Percentiles rank a stretch among this genome's conserved stretches.
phyloP scores from a whole-genome alignment of 2,113 vertebrate genomes.

The Solea solea region DNA sequence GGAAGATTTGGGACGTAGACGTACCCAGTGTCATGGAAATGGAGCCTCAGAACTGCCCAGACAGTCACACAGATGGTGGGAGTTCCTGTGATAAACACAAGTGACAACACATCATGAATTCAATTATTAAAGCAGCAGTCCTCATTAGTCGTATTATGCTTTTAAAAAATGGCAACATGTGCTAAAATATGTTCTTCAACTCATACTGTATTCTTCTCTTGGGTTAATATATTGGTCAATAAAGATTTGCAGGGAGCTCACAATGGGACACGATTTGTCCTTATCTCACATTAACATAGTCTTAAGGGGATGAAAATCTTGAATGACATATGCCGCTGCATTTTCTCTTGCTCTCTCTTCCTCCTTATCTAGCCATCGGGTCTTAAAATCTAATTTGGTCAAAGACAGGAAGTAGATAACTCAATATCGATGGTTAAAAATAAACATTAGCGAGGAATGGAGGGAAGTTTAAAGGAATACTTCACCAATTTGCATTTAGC shows the following conservation, averaged over 20 bases:
- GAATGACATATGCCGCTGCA: not conserved
- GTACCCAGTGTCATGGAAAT: constrained; percentile 92
- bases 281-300: no score
- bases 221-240: not conserved
- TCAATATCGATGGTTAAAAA: not conserved
- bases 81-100: constrained; percentile 83
- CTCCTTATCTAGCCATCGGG: not conserved
- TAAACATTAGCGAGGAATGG: not conserved
- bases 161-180: no score
- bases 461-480: not conserved
- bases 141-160: not conserved
- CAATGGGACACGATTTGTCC: no score
- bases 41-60: constrained; percentile 93
- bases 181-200: no score
- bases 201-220: no score
- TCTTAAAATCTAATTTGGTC: not conserved
- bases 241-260: no score
- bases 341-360: not conserved
- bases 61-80: constrained; percentile 95
- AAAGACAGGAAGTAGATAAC: not conserved
- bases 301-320: not conserved
- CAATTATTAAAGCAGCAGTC: not conserved
- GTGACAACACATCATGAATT: not conserved
- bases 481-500: no score
- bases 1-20: constrained; percentile 84